Conservation (phyloP, 2,888 invertebrate genomes). For the Limnephilus marmoratus region DNA sequence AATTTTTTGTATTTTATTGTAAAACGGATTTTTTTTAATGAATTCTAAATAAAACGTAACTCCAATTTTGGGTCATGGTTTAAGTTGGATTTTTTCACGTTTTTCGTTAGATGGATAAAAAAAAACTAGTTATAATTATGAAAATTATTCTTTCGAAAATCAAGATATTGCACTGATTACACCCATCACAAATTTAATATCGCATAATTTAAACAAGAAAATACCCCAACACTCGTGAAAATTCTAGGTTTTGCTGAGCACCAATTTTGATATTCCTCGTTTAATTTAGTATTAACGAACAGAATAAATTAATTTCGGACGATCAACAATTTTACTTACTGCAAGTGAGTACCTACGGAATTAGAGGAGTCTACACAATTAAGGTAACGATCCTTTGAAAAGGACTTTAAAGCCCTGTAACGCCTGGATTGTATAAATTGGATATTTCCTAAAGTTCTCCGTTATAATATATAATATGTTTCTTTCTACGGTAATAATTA, state of each 20-base stretch:
- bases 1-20: too few relatives aligned
- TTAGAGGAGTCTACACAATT: neutral
- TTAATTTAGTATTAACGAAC: conserved; percentile 29
- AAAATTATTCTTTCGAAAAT: too few relatives aligned
- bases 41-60: neutral
- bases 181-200: too few relatives aligned
- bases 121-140: too few relatives aligned
- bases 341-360: neutral
- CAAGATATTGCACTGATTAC: too few relatives aligned
- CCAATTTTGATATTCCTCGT: too few relatives aligned
- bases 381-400: neutral
- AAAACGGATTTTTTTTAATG: too few relatives aligned
- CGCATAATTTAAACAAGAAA: too few relatives aligned
- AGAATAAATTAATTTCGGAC: conserved; percentile 59
- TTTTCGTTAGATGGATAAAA: too few relatives aligned
- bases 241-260: too few relatives aligned
- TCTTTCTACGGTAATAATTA: neutral
- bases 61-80: neutral
- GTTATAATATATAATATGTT: neutral
- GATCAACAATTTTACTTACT: conserved; percentile 21
- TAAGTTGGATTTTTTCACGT: neutral
- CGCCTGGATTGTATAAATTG: neutral
- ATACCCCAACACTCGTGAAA: too few relatives aligned
- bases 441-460: neutral
- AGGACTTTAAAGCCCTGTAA: conserved; percentile 12